A percentile compares a stretch with the other conserved stretches of the same genome.
Evolutionary conservation across 2,797 vertebrate genomes (phyloP).

Genomic region (Anabacerthia variegaticeps): DNA sequence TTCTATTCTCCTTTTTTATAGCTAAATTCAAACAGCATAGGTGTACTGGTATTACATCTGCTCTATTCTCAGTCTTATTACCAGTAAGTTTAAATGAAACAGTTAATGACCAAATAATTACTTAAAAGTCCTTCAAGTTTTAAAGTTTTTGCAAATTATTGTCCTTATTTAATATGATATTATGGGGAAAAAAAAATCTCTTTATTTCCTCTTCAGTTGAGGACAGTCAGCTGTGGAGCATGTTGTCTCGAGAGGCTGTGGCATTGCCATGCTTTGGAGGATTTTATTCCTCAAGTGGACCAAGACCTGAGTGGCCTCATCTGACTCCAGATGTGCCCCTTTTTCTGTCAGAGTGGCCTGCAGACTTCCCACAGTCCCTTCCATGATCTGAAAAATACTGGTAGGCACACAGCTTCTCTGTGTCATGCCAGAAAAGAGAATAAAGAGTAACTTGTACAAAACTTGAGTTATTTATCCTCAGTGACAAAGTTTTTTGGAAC

Average conservation of each 20-base stretch:
- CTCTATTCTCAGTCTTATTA: not conserved
- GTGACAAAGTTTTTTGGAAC: not conserved
- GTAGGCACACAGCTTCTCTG: not conserved
- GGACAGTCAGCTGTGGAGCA: not conserved
- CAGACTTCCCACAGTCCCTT: not conserved
- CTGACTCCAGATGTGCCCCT: not conserved
- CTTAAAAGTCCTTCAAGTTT: not conserved
- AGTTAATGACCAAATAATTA: not conserved
- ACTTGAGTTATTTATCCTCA: not conserved
- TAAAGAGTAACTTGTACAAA: not conserved
- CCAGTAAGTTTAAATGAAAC: not conserved
- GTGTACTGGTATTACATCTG: not conserved
- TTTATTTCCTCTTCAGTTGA: not conserved
- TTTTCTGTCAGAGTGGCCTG: not conserved
- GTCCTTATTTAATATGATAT: not conserved
- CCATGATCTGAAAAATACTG: not conserved
- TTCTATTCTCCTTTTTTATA: not conserved
- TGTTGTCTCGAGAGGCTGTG: not conserved
- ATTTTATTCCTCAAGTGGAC: not conserved
- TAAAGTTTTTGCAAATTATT: not conserved
- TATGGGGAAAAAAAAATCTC: not conserved
- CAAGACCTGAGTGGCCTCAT: accelerated
- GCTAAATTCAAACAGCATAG: not conserved
- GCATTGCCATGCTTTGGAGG: not conserved
- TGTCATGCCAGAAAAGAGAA: not conserved